A percentile compares a stretch with the other conserved stretches of the same genome.
phyloP scores from a whole-genome alignment of 2,113 vertebrate species.

The Antidorcas marsupialis region DNA sequence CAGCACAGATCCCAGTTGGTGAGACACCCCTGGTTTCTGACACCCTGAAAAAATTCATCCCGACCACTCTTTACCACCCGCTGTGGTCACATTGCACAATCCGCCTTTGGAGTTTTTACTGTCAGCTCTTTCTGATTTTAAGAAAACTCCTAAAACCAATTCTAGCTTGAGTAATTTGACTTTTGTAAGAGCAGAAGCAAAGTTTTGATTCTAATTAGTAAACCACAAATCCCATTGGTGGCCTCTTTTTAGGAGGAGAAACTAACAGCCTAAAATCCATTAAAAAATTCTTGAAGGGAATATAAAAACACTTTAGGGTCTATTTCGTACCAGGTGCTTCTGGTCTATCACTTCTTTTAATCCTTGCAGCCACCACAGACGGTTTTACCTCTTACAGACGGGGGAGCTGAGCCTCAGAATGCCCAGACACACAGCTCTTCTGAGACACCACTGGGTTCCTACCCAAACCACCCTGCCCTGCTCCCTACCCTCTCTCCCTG shows the following conservation, averaged over 20 bases:
- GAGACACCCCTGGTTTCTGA: neutral
- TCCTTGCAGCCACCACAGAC: neutral
- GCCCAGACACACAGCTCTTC: neutral
- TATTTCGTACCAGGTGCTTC: neutral
- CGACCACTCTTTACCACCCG: accelerated
- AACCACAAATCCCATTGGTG: neutral
- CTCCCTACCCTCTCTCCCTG: accelerated
- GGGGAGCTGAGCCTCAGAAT: no score
- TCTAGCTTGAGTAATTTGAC: neutral
- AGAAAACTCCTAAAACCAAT: neutral
- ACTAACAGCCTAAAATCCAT: neutral
- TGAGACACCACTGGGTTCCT: neutral
- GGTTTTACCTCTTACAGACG: accelerated
- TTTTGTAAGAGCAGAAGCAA: neutral
- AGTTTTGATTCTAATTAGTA: constrained; percentile 3
- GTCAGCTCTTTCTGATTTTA: neutral
- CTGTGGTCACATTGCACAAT: neutral
- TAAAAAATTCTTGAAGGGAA: neutral
- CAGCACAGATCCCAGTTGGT: neutral
- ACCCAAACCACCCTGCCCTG: accelerated
- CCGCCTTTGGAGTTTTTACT: neutral
- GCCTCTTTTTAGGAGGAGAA: neutral
- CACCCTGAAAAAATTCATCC: accelerated
- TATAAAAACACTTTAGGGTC: accelerated
- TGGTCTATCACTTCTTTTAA: neutral